Evolutionary conservation across 2,797 vertebrate genomes (phyloP).

Genomic region (Rhynchotus rufescens): DNA sequence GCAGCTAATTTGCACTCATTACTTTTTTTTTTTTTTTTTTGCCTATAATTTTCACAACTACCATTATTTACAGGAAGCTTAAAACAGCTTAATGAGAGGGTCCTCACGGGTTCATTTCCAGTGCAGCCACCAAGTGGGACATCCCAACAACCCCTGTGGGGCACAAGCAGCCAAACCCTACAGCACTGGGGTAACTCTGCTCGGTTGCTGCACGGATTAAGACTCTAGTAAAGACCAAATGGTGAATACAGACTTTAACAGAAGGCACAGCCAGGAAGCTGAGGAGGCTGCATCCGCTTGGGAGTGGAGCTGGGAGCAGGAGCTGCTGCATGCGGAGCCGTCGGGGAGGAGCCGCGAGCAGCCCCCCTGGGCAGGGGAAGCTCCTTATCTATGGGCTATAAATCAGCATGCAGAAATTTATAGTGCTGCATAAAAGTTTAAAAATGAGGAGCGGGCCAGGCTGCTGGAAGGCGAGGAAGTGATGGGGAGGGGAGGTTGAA

Average conservation of each 20-base stretch:
- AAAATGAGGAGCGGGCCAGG: constrained; percentile 15
- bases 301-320: neutral
- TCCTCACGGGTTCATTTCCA: neutral
- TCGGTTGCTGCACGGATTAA: neutral
- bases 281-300: neutral
- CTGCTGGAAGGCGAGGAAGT: constrained; percentile 43
- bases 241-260: neutral
- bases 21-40: neutral
- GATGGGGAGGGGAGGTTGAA: constrained; percentile 47
- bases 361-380: neutral
- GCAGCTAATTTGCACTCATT: neutral
- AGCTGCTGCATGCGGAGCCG: neutral
- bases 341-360: neutral
- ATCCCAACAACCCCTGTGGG: fast-evolving
- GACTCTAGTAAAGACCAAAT: neutral
- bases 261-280: neutral
- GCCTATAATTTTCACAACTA: neutral
- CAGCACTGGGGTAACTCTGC: fast-evolving
- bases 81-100: neutral
- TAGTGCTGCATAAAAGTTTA: constrained; percentile 26
- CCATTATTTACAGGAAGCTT: neutral
- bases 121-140: neutral
- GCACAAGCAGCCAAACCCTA: neutral
- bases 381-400: neutral
- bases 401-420: neutral